A percentile compares a stretch with the other conserved stretches of the same genome.
Evolutionary conservation across 2,113 vertebrate species (phyloP).

Genomic region (Merops nubicus): DNA sequence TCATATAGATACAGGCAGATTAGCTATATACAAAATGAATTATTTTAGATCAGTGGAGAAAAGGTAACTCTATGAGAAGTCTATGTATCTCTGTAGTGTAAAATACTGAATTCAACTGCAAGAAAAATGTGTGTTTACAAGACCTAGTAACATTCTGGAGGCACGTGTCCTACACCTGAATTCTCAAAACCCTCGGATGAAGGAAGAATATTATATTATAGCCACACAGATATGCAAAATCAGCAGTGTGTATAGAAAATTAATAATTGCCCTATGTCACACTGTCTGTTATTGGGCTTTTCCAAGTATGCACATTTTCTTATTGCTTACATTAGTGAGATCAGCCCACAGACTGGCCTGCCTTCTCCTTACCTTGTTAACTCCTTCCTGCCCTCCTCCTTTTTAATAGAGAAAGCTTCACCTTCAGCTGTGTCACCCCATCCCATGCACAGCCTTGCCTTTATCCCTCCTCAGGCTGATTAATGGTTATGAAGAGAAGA

Average conservation of each 20-base stretch:
- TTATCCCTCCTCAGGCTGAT: not conserved
- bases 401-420: not conserved
- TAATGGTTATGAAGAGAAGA: not conserved
- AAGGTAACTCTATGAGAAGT: not conserved
- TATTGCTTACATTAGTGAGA: constrained; percentile 37
- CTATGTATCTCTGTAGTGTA: not conserved
- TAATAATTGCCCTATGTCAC: constrained; percentile 21
- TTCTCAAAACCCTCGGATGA: not conserved
- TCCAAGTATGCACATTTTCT: constrained; percentile 23
- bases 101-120: not conserved
- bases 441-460: rapidly evolving
- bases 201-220: not conserved
- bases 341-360: not conserved
- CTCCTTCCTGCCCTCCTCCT: not conserved
- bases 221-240: not conserved
- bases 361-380: constrained; percentile 40
- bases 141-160: not conserved
- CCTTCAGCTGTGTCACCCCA: not conserved
- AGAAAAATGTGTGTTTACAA: not conserved
- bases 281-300: constrained; percentile 31
- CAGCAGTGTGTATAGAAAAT: constrained; percentile 13
- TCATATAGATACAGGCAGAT: not conserved
- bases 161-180: not conserved
- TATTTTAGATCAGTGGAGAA: not conserved
- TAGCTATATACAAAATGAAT: not conserved